Conservation (phyloP, 1,140 invertebrate species). For the Brachionus asplanchnoidis region DNA sequence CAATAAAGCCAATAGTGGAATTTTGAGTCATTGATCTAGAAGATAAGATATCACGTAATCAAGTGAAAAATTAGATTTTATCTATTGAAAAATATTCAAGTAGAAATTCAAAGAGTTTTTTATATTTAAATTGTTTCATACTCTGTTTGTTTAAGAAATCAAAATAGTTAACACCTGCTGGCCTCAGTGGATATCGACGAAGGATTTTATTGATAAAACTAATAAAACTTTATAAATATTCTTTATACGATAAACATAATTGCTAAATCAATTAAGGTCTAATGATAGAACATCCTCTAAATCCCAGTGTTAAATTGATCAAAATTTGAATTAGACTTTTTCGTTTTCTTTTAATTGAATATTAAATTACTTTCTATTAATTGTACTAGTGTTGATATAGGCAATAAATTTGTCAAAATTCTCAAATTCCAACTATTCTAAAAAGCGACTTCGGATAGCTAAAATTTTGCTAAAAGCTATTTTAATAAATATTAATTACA, state of each 20-base stretch:
- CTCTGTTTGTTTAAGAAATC: neutral
- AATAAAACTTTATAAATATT: neutral
- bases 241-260: neutral
- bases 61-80: slow-evolving; percentile 24
- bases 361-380: neutral
- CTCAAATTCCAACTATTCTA: neutral
- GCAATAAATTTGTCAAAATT: neutral
- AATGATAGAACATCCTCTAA: neutral
- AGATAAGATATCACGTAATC: slow-evolving; percentile 39
- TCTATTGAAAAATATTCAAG: slow-evolving; percentile 22
- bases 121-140: neutral
- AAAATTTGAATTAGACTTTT: neutral
- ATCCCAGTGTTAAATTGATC: neutral
- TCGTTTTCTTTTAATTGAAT: neutral
- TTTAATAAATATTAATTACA: neutral
- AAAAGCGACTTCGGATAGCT: neutral
- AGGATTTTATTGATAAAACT: neutral
- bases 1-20: neutral
- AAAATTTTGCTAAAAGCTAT: neutral
- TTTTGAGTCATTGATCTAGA: neutral
- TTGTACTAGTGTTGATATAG: neutral
- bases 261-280: neutral
- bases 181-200: neutral
- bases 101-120: neutral
- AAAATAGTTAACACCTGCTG: slow-evolving; percentile 13